Evolutionary conservation across 2,888 invertebrate genomes (phyloP), one percentile per base, ranked within the genome.

Genomic region (Tortrix viridana): DNA sequence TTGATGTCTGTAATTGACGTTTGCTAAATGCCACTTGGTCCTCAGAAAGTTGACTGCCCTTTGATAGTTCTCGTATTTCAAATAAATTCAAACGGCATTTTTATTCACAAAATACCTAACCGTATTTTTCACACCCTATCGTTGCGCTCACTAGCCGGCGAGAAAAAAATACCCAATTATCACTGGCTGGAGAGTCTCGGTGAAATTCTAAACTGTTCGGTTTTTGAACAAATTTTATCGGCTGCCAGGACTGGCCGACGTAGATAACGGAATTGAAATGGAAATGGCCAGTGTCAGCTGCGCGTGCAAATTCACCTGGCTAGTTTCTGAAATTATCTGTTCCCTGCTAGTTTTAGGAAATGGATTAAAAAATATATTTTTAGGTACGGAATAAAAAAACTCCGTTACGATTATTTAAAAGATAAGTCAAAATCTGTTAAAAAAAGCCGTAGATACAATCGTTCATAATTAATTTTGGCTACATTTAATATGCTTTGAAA

Each of bases 181-280:
- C 6, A 60, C 26, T 38, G 37, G 38, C 38, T 32, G 49, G 32
- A 49, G 48, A 56, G 37, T 37, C 37, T n/a, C 41, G 18, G 32
- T 44, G 41, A 44, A 44, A 46, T 56, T 56, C 41, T 52, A 47
- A 55, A 44, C 16, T 38, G 44, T 53, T 41, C 53, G 52, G 37
- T 60, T 65, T 60, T 43, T 38, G 41, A 32, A 16, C 53, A 62
- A 64, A 62, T 68, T 65, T 66, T 67, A 69, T 67, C 66, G 56
- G 47, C 60, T 67, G 67, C 61, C 65, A 49, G 54, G 61, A 47
- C 52, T 56, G 60, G 57, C 26, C 20, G 54, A 26, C 53, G 52
- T 23, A 67, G 68, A 70, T 70, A 70, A 67, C 68, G 55, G 65
- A 70, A 69, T 68, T 66, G 60, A 63, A 70, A 70, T 68, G 68